phyloP scores from a whole-genome alignment of 2,113 vertebrate genomes.

The Malaclemys terrapin region DNA sequence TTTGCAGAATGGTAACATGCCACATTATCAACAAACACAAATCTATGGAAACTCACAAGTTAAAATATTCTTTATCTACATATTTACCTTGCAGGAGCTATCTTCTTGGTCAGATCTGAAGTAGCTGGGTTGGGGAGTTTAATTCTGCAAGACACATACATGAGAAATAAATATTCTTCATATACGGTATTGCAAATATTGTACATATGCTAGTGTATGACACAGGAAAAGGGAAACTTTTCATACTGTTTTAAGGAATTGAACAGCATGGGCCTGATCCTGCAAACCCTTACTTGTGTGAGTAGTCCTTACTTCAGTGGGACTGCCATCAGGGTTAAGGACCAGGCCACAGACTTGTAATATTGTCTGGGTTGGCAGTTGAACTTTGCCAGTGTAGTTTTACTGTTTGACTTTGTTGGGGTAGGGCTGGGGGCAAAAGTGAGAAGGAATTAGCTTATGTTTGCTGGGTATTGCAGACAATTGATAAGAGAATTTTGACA shows the following conservation, averaged over 20 bases:
- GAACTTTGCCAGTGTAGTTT: rapidly evolving
- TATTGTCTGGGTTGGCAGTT: neutral
- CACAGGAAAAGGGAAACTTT: neutral
- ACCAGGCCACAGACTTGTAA: neutral
- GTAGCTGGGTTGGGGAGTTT: neutral
- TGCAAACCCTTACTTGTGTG: neutral
- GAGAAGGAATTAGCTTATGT: neutral
- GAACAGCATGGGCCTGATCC: neutral
- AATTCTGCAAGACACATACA: neutral
- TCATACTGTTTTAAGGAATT: neutral
- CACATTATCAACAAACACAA: neutral
- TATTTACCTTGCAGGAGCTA: neutral
- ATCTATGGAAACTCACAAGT: neutral
- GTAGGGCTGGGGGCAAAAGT: neutral
- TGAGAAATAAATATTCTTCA: neutral
- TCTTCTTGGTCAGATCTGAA: neutral
- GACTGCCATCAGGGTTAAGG: neutral
- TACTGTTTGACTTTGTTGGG: too few species aligned
- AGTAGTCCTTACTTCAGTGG: neutral
- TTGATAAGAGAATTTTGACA: neutral
- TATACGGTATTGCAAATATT: neutral
- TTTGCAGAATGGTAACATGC: neutral
- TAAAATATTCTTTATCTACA: neutral
- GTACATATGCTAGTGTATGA: neutral
- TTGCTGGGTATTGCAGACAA: neutral